Percentiles rank a stretch among this genome's conserved stretches.
Evolutionary conservation across 2,797 vertebrate genomes (phyloP).

Genomic region (Ateles fusciceps): DNA sequence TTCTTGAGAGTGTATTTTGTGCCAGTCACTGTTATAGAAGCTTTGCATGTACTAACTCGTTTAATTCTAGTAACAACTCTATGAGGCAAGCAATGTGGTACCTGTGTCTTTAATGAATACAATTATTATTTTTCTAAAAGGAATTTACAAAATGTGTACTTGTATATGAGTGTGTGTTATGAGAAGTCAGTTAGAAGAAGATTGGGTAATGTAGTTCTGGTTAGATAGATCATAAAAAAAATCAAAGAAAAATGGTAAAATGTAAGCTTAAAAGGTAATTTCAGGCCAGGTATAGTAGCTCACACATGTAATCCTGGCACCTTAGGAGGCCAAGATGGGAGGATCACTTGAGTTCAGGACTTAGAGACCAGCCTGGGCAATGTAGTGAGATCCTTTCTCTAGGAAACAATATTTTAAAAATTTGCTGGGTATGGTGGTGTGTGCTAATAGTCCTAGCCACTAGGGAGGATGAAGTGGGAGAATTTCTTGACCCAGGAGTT

Average conservation of each 20-base stretch:
- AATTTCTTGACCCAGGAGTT: background rate
- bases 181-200: background rate
- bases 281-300: background rate
- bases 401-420: background rate
- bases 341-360: background rate
- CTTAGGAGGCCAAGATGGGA: background rate
- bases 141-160: background rate
- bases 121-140: background rate
- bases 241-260: background rate
- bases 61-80: background rate
- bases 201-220: background rate
- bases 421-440: background rate
- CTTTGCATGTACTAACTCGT: background rate
- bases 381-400: background rate
- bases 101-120: background rate
- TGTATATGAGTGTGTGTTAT: background rate
- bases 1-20: background rate
- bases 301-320: background rate
- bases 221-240: background rate
- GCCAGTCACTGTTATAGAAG: background rate
- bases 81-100: background rate
- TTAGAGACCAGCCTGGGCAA: background rate
- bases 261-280: background rate
- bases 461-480: background rate
- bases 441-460: too few species aligned